Percentiles rank a stretch among this genome's conserved stretches.
Evolutionary conservation across 1,140 invertebrate species (phyloP).

Genomic region (Drosophila tropicalis): DNA sequence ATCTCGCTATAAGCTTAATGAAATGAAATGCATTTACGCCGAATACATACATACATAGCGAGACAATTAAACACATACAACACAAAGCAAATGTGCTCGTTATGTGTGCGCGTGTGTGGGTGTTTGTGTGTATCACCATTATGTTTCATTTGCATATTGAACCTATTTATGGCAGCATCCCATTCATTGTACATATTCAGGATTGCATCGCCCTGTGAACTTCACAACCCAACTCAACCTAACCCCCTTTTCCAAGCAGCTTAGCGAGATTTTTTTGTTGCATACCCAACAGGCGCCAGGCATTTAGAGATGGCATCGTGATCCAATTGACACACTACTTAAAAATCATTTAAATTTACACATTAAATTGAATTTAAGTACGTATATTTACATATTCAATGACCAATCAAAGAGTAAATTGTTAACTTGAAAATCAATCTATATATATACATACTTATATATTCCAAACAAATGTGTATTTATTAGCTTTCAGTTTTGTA

Average conservation of each 20-base stretch:
- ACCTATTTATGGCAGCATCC: constrained; percentile 56
- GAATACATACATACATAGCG: constrained; percentile 22
- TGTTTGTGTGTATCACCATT: constrained; percentile 46
- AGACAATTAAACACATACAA: constrained; percentile 51
- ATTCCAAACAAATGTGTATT: too few species aligned
- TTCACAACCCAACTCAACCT: neutral
- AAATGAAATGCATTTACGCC: constrained; percentile 48
- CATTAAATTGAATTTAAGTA: too few species aligned
- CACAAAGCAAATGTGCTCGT: constrained; percentile 19
- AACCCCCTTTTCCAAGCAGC: neutral
- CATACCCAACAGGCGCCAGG: constrained; percentile 36
- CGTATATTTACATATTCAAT: too few species aligned
- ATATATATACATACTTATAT: too few species aligned
- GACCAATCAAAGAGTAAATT: too few species aligned
- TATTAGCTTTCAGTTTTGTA: too few species aligned
- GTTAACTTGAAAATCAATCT: too few species aligned
- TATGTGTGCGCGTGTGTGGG: constrained; percentile 5
- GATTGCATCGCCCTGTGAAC: neutral
- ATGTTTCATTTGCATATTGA: constrained; percentile 63
- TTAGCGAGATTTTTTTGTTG: constrained; percentile 26
- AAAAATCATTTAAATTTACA: too few species aligned
- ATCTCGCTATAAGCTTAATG: constrained; percentile 49
- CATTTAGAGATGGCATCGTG: constrained; percentile 38
- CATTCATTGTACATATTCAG: constrained; percentile 41
- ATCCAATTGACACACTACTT: neutral